Conservation (phyloP, 2,888 invertebrate species). For the Anarsia innoxiella region DNA sequence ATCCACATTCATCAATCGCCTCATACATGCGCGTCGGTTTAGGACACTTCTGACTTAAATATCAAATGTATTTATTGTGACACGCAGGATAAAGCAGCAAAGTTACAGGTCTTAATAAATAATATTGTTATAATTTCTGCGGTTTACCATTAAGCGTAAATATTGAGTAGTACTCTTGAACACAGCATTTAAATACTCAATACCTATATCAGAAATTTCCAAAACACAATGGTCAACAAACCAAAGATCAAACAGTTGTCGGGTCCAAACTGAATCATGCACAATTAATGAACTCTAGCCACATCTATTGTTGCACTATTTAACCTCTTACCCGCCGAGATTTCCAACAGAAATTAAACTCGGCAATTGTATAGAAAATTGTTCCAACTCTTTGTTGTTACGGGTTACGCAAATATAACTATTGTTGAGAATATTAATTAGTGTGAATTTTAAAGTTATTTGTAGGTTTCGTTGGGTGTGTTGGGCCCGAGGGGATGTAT, state of each 20-base stretch:
- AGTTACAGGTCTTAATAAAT: too few species aligned
- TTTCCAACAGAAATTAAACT: constrained; percentile 50
- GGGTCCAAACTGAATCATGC: constrained; percentile 54
- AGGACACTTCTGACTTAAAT: too few species aligned
- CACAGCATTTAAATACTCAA: too few species aligned
- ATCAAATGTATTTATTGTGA: too few species aligned
- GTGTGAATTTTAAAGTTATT: constrained; percentile 23
- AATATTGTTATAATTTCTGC: too few species aligned
- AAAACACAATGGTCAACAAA: too few species aligned
- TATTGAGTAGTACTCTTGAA: too few species aligned
- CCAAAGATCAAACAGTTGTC: constrained; percentile 48
- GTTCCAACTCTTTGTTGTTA: constrained; percentile 49
- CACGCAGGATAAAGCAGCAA: too few species aligned
- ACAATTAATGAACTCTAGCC: constrained; percentile 61
- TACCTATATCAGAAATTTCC: too few species aligned
- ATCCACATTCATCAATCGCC: too few species aligned
- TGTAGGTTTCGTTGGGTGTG: constrained; percentile 5
- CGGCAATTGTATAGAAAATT: constrained; percentile 58
- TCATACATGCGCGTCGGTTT: too few species aligned
- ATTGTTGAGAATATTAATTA: constrained; percentile 59
- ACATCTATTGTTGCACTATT: constrained; percentile 69
- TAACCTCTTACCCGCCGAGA: constrained; percentile 51
- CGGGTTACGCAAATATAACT: constrained; percentile 54
- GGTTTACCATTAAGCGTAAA: too few species aligned
- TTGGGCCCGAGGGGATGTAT: constrained; percentile 7